Base-by-base conservation (phyloP, 2,797 vertebrate genomes). In the Anguilla marmorata region DNA sequence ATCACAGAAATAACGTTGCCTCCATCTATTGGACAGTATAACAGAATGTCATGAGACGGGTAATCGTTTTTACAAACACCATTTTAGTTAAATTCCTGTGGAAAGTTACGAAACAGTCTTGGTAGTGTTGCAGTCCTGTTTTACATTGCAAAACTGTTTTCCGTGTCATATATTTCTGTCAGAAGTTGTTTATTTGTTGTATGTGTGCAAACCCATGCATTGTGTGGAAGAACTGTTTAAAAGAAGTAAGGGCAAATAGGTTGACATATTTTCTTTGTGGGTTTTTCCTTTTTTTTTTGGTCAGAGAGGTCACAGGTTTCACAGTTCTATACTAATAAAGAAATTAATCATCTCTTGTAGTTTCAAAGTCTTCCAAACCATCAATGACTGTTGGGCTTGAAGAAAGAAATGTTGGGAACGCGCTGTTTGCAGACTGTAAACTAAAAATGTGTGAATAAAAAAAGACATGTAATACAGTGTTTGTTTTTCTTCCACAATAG, bases 361-460 rank as follows among this genome's bases (percentile, higher is more conserved):
- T 89, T 93, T 69, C 41, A 91, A 69, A 88, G 93, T 95, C 94
- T 95, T 95, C 94, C 95, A 92, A 89, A 90, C 86, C 90, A 89
- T 92, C 89, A 91, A 93, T 93, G 94, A 93, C 94, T 95, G 94
- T 94, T 94, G 48, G 41, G 27, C n/a, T 24, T 86, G 30, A 27
- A 7, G 60, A 91, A 95, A 89, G 93, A 56, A 48, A 85, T 33
- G 74, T 66, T 80, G 76, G 50, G 27, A 79, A 92, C 91, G 92
- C 93, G 92, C 90, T 91, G 89, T 92, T 89, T 90, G 88, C 92
- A 91, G 91, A 92, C 93, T 94, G 90, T 86, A 92, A 90, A 89
- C 27, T 92, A 92, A 87, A 91, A 90, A 90, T 88, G 90, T 95
- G 92, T 93, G 91, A 96, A 95, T 94, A 94, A 94, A 94, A 89